Percentiles rank a stretch among this genome's conserved stretches.
Conservation (phyloP, 2,797 vertebrate species). For the Myotis findleyi region DNA sequence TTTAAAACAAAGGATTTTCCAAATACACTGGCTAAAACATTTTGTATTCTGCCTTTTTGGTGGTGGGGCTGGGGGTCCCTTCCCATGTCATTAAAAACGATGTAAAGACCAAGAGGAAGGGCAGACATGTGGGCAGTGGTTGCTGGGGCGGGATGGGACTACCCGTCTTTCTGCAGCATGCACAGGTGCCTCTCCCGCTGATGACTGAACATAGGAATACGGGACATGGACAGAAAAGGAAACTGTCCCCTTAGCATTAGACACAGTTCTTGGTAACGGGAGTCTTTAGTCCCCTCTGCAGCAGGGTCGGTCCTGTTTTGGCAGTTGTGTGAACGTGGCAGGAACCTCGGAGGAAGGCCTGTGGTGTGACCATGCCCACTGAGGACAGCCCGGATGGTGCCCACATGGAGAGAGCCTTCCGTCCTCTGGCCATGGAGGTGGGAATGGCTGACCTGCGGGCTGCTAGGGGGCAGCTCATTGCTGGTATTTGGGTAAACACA, state of each 20-base stretch:
- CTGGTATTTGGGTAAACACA: conserved; percentile 10
- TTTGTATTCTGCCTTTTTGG: background rate
- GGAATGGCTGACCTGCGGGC: background rate
- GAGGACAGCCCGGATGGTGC: background rate
- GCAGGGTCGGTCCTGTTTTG: background rate
- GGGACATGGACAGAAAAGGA: background rate
- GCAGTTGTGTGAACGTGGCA: background rate
- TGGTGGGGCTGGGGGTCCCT: background rate
- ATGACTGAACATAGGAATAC: too few species aligned
- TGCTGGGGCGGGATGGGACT: too few species aligned
- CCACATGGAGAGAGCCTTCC: accelerated
- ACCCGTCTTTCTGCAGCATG: too few species aligned
- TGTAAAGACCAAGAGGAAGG: background rate
- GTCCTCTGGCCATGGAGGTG: accelerated
- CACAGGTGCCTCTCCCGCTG: too few species aligned
- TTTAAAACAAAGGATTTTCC: background rate
- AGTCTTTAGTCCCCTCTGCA: background rate
- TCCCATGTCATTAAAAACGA: background rate
- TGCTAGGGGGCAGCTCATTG: background rate
- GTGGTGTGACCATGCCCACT: too few species aligned
- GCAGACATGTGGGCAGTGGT: background rate
- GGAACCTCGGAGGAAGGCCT: background rate
- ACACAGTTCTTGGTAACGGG: background rate
- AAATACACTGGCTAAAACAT: background rate
- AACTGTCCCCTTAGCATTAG: background rate